Evolutionary conservation across 2,888 invertebrate genomes (phyloP), one percentile per base, ranked within the genome.

Genomic region (Lapara coniferarum): DNA sequence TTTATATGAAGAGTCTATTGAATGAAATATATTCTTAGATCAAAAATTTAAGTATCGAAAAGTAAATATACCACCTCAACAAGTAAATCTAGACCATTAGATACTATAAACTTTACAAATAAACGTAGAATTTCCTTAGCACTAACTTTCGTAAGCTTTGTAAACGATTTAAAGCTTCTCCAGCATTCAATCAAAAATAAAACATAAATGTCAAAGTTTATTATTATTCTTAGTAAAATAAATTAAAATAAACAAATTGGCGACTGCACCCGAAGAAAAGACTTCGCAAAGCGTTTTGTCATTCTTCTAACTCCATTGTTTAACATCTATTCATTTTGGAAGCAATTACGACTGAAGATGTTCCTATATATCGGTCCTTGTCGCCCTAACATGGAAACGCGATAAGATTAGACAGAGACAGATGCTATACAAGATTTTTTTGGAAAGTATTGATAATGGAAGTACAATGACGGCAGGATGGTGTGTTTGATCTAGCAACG

Each of bases 401-500:
- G 71, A 71, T 70, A 46, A 71, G 67, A 78, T 79, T 78, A 85
- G 89, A 90, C 77, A 73, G 86, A 82, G 91, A 90, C 71, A 74
- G 85, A 73, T 75, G 82, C 75, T 81, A 78, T 75, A 84, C 79
- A 84, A 84, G 74, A 72, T 73, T 81, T 89, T 89, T 90, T 91
- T 82, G 74, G 77, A 81, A 85, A 87, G 88, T 86, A 89, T 88
- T 89, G 89, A 89, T 91, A 90, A 88, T 88, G 85, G 88, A 88
- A 89, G 86, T 90, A 92, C 92, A 93, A 91, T 92, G 88, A 86
- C 86, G 88, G 88, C 89, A 90, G 91, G 90, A 92, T 91, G 90
- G 91, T 90, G 90, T 92, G 89, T 93, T 92, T 93, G 91, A 92
- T 90, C 93, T 91, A 90, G 89, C 90, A 87, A 90, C 91, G 90